Base-by-base conservation (phyloP, 2,888 invertebrate genomes). In the Eupithecia dodoneata region DNA sequence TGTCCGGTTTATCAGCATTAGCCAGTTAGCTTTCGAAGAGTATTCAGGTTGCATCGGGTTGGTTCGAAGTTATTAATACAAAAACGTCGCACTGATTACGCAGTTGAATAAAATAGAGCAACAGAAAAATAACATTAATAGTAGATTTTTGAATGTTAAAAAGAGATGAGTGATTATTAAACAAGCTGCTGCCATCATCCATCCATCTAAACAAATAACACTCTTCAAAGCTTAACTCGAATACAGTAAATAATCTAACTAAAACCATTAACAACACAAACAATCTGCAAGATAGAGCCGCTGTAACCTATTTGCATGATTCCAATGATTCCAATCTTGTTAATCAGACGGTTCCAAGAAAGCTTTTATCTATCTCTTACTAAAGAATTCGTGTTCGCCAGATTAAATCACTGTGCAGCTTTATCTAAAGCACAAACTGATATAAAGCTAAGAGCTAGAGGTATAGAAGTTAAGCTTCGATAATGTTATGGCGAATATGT, bases 291-390 rank as follows among this genome's bases (percentile, higher is more conserved):
- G 72, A 63, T 15, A 45, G 59, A 45, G 41, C 72, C 41, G 44
- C 15, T 74, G 30, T 70, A 72, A 70, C 44, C 75, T 76, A 77
- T 79, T 77, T 71, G 73, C 80, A 63, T 30, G 63, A 63, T 63
- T 59, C 49, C 49, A 79, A 71, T 74, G 74, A 76, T 77, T 78
- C 65, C 75, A 79, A 76, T 75, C 80, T 77, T 71, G 69, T 78
- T 76, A 78, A 81, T 81, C 76, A 79, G 76, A 74, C 55, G 47
- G 65, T 82, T 76, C 79, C 47, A 30, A 74, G 81, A 82, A 82
- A 71, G 74, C 81, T 79, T 82, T 82, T 81, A 82, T 82, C 82
- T 81, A 76, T 79, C 67, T 76, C 72, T 77, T 75, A 78, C 72
- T 77, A 75, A 77, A 78, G 77, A 73, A 79, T 78, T 80, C 74